Evolutionary conservation across 1,140 invertebrate species (phyloP), one percentile per base, ranked within the genome.

Genomic region (Pachyrhynchus sulphureomaculatus): DNA sequence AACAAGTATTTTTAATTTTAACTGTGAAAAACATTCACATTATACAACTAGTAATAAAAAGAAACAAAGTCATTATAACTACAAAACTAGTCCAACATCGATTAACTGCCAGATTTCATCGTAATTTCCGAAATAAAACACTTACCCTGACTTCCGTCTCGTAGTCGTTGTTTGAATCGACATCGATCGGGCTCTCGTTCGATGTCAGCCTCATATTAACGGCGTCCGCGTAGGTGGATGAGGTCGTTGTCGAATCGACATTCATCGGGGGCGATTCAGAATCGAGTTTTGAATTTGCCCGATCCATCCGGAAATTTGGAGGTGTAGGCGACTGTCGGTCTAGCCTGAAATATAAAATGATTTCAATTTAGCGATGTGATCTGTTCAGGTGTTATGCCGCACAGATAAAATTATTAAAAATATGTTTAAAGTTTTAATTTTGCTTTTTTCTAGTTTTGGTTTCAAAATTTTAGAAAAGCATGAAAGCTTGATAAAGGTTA

Each of bases 231-330:
- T 62, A 63, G 49, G 66, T 66, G 9, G 64, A 65, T 6, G 54
- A 59, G 34, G 47, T 77, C n/a, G n/a, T n/a, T n/a, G n/a, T n/a
- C 76, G 64, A 76, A 71, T 74, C 72, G 45, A 75, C 70, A 41
- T 68, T 71, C 58, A 72, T 72, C 17, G 72, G 71, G 32, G 71
- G 74, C 29, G 68, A 67, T 21, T 70, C 65, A 52, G 66, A 66
- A 9, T 66, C 61, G 21, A 52, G 41, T 23, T 65, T 62, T 4
- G 51, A 39, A 29, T 42, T 56, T 37, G 55, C 51, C 15, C 63
- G 44, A 39, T 69, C 68, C 53, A 68, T 36, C 23, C 66, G 56
- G 68, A 67, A 72, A 54, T 66, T 69, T n/a, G 71, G 72, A 29
- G 71, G 70, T 13, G 65, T 57, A 24, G 61, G 61, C n/a, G 65